Percentiles rank a stretch among this genome's conserved stretches.
Conservation (phyloP, 2,797 vertebrate species). For the Ataeniobius toweri region DNA sequence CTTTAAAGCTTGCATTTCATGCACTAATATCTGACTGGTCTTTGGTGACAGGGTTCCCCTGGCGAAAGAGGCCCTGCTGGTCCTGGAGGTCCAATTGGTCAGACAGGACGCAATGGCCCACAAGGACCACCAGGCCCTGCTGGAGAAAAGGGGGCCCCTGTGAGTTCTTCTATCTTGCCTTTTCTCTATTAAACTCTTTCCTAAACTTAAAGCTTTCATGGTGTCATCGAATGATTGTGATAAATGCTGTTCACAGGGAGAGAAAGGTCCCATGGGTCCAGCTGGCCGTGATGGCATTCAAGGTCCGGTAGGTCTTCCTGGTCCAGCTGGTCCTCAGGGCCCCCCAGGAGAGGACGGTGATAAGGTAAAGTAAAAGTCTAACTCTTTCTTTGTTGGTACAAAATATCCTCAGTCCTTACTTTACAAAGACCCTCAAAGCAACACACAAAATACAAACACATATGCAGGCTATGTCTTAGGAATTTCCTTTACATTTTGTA, state of each 20-base stretch:
- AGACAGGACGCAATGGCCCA: slow-evolving; percentile 93
- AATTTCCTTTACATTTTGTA: neutral
- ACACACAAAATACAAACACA: neutral
- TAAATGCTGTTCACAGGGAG: slow-evolving; percentile 82
- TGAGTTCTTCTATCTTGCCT: slow-evolving; percentile 77
- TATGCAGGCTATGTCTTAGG: neutral
- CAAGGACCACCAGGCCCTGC: slow-evolving; percentile 96
- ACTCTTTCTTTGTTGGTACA: neutral
- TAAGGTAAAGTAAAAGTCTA: slow-evolving; percentile 81
- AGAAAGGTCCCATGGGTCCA: slow-evolving; percentile 96
- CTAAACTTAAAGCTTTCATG: neutral
- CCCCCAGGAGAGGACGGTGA: slow-evolving; percentile 97
- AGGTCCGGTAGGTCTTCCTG: slow-evolving; percentile 95
- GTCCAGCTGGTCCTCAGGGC: slow-evolving; percentile 94
- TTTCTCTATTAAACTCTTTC: neutral
- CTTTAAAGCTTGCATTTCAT: neutral
- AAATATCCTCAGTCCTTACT: neutral
- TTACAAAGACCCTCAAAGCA: neutral
- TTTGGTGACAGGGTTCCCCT: slow-evolving; percentile 86
- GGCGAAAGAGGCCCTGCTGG: slow-evolving; percentile 95
- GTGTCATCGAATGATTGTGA: slow-evolving; percentile 6
- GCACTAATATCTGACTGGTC: slow-evolving; percentile 28
- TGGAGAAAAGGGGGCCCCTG: slow-evolving; percentile 95
- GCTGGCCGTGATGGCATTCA: slow-evolving; percentile 96
- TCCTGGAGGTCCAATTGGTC: slow-evolving; percentile 93